Conservation (phyloP, 2,888 invertebrate genomes). For the Hypselothyrea guttata region DNA sequence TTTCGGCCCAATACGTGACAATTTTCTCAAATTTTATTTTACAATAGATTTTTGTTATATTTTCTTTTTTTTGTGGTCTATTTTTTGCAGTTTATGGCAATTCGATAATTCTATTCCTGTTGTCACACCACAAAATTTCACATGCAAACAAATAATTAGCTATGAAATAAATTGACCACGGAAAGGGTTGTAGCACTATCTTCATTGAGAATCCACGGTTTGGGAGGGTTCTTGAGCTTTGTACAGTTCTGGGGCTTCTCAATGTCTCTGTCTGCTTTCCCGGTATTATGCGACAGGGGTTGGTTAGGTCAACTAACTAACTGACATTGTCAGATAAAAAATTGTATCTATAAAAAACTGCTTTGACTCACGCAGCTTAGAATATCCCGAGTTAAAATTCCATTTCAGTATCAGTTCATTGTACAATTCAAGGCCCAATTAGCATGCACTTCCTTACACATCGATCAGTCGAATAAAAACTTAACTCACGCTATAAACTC, state of each 20-base stretch:
- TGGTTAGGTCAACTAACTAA: not conserved
- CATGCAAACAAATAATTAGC: conserved; percentile 72
- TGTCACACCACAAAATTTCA: conserved; percentile 21
- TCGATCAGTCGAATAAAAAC: conserved; percentile 18
- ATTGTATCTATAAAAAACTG: not conserved
- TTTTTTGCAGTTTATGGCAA: conserved; percentile 35
- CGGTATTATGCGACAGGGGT: conserved; percentile 8
- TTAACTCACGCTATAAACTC: conserved; percentile 57
- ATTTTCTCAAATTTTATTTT: conserved; percentile 21
- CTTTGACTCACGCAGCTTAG: conserved; percentile 3
- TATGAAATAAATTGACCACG: conserved; percentile 14
- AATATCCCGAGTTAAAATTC: conserved; percentile 20
- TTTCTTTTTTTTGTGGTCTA: conserved; percentile 15
- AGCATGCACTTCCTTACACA: conserved; percentile 53
- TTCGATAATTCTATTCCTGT: conserved; percentile 58
- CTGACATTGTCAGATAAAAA: conserved; percentile 18
- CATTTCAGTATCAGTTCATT: conserved; percentile 17
- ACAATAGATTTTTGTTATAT: conserved; percentile 6
- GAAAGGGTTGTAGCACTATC: no score
- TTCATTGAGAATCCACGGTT: no score
- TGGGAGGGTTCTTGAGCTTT: conserved; percentile 20
- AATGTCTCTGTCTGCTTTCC: conserved; percentile 2
- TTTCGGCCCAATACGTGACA: conserved; percentile 36
- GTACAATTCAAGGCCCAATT: conserved; percentile 32
- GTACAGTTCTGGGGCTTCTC: conserved; percentile 30